Evolutionary conservation across 2,113 vertebrate species (phyloP).

Genomic region (Lycaon pictus): DNA sequence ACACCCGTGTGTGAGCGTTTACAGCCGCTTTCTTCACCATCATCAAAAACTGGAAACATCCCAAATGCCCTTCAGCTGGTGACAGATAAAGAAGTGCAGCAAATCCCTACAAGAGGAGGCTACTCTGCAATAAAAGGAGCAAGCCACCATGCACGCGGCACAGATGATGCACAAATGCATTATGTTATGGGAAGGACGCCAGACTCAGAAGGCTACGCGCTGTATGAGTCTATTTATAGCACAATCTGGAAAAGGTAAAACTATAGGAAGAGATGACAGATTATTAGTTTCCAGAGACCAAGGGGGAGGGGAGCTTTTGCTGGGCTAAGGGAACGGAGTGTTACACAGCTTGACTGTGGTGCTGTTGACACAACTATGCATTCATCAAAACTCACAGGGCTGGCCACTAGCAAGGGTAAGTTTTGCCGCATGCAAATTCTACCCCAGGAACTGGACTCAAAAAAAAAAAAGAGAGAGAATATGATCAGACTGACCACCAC

Average conservation of each 20-base stretch:
- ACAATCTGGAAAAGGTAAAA: background rate
- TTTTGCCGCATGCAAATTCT: background rate
- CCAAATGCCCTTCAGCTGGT: too few relatives aligned
- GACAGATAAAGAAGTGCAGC: background rate
- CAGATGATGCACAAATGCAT: accelerated
- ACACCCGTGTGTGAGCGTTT: background rate
- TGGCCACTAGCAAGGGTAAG: too few relatives aligned
- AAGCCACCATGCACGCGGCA: accelerated
- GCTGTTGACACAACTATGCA: too few relatives aligned
- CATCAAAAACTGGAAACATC: background rate
- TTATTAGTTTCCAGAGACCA: background rate
- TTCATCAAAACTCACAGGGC: background rate
- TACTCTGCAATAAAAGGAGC: background rate
- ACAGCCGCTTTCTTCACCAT: accelerated
- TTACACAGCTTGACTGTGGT: accelerated
- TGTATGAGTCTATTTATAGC: accelerated
- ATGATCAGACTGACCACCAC: background rate
- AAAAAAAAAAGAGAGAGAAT: background rate
- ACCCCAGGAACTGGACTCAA: background rate
- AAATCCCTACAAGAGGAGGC: accelerated
- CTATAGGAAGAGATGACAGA: background rate
- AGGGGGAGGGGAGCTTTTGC: background rate
- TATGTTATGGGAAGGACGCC: background rate
- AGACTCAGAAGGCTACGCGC: background rate
- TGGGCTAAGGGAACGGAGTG: background rate